Percentiles rank a stretch among this genome's conserved stretches.
phyloP scores from a whole-genome alignment of 2,113 vertebrate genomes.

The Coptodon rendalli region DNA sequence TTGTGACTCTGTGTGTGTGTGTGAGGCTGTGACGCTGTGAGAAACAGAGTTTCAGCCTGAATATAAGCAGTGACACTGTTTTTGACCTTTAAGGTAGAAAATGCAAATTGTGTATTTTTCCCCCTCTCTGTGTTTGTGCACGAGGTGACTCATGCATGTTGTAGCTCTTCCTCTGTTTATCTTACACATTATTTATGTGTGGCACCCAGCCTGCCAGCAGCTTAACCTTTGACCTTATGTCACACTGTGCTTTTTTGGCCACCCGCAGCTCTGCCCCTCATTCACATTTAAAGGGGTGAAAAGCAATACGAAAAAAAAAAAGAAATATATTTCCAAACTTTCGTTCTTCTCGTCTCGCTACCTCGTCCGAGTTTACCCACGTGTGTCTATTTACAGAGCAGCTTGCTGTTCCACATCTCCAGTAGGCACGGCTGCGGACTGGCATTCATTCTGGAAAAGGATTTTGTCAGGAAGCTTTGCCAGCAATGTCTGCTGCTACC shows the following conservation, averaged over 20 bases:
- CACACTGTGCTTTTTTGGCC: neutral
- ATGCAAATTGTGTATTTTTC: neutral
- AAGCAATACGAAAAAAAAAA: neutral
- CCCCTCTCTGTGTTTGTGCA: neutral
- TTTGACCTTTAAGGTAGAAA: conserved; percentile 41
- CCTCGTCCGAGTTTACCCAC: neutral
- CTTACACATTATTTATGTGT: neutral
- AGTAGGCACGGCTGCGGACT: conserved; percentile 12
- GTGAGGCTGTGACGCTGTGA: neutral
- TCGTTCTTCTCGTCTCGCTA: neutral
- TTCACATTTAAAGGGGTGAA: neutral
- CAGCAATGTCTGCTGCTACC: conserved; percentile 16
- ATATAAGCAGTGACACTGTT: neutral
- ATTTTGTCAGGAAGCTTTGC: conserved; percentile 28
- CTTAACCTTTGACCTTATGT: conserved; percentile 19
- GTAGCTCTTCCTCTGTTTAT: neutral
- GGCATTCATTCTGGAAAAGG: conserved; percentile 35
- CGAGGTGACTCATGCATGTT: neutral
- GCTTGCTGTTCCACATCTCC: conserved; percentile 19
- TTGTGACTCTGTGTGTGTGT: neutral
- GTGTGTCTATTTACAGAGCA: conserved; percentile 18
- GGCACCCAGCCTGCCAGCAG: neutral
- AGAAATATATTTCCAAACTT: neutral
- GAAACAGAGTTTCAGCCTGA: neutral
- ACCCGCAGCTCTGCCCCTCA: neutral